Evolutionary conservation across 53 echinoderm and acorn worm species (phyloP).

Genomic region (Paracentrotus lividus): DNA sequence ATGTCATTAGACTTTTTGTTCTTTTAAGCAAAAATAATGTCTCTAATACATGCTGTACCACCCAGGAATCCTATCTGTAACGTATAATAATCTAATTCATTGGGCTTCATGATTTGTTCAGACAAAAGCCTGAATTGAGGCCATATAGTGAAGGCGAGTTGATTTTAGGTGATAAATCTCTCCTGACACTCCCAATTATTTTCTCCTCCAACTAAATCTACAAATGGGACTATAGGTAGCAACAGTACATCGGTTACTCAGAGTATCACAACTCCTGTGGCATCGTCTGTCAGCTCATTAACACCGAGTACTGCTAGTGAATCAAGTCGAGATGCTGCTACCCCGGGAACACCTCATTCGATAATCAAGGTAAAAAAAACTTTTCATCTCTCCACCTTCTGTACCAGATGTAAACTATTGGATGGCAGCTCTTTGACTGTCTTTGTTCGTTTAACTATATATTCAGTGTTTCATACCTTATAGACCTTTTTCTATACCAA

Average conservation of each 20-base stretch:
- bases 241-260: conserved; percentile 89
- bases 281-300: conserved; percentile 66
- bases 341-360: conserved; percentile 66
- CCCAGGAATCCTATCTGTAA: too few relatives aligned
- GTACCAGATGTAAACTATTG: too few relatives aligned
- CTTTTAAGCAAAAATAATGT: too few relatives aligned
- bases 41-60: too few relatives aligned
- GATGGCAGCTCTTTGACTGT: not conserved
- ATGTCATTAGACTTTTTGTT: too few relatives aligned
- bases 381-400: not conserved
- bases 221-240: conserved; percentile 69
- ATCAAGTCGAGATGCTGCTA: conserved; percentile 61
- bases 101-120: too few relatives aligned
- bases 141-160: too few relatives aligned
- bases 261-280: conserved; percentile 96
- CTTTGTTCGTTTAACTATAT: not conserved
- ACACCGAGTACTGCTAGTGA: conserved; percentile 79
- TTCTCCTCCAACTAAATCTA: not conserved
- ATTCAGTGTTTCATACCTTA: not conserved
- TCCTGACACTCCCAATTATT: too few relatives aligned
- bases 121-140: too few relatives aligned
- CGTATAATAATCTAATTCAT: too few relatives aligned
- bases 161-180: too few relatives aligned
- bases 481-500: not conserved
- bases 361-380: conserved; percentile 61